Evolutionary conservation across 1,140 invertebrate species (phyloP).

Genomic region (Ptiloglossa arizonensis): DNA sequence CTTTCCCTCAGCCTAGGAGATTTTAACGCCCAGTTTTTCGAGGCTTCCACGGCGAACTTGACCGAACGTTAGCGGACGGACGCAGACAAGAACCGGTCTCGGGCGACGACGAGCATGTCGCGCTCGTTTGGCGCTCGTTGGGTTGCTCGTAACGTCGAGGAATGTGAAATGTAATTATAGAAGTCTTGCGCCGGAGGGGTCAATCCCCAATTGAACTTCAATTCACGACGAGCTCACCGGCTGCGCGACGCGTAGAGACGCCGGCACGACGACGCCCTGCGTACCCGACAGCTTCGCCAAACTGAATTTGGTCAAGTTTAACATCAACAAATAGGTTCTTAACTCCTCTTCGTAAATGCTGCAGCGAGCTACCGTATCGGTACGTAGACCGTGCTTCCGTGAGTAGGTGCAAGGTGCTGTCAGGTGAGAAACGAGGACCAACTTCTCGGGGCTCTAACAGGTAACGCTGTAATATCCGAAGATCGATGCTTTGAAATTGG

Average conservation of each 20-base stretch:
- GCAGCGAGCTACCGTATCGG: background rate
- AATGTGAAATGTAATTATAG: conserved; percentile 71
- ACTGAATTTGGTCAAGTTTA: conserved; percentile 59
- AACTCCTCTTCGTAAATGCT: conserved; percentile 12
- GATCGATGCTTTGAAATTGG: conserved; percentile 27
- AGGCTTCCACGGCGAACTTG: conserved; percentile 20
- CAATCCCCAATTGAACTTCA: conserved; percentile 70
- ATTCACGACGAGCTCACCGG: conserved; percentile 54
- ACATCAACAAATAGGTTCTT: conserved; percentile 23
- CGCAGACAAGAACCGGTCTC: conserved; percentile 55
- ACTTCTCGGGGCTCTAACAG: background rate
- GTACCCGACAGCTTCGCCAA: conserved; percentile 12
- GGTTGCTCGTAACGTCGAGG: conserved; percentile 63
- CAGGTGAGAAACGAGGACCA: conserved; percentile 1
- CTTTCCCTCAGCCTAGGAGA: background rate
- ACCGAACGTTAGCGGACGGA: conserved; percentile 27
- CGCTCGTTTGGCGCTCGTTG: conserved; percentile 61
- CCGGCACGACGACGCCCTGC: conserved; percentile 15
- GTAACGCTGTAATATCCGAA: conserved; percentile 18
- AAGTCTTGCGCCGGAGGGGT: conserved; percentile 67
- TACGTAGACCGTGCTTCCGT: conserved; percentile 22
- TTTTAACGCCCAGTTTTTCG: conserved; percentile 15
- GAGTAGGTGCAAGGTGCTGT: background rate
- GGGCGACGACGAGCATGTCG: conserved; percentile 48
- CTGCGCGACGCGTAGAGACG: conserved; percentile 22